phyloP scores from a whole-genome alignment of 2,888 invertebrate species.

The Atethmia centrago region DNA sequence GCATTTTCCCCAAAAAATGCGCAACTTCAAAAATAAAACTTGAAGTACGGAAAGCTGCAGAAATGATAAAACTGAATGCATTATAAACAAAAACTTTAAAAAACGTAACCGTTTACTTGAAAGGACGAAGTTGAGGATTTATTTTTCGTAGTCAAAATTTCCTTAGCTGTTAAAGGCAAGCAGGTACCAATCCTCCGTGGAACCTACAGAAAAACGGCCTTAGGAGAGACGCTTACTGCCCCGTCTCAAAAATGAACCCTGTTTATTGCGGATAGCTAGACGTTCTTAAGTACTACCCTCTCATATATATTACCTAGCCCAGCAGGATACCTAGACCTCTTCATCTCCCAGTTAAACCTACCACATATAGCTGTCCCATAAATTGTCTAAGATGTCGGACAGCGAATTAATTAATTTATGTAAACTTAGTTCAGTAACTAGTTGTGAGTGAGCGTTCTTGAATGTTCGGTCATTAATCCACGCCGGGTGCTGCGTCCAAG shows the following conservation, averaged over 20 bases:
- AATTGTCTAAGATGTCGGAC: slow-evolving; percentile 60
- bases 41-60: neutral
- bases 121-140: neutral
- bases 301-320: slow-evolving; percentile 8
- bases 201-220: neutral
- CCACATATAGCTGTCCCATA: slow-evolving; percentile 38
- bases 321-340: slow-evolving; percentile 13
- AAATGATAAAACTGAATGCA: neutral
- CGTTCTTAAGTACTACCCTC: neutral
- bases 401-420: slow-evolving; percentile 59
- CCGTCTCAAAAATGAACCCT: neutral
- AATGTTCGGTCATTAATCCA: slow-evolving; percentile 59
- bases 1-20: neutral
- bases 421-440: slow-evolving; percentile 54
- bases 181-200: too few species aligned
- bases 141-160: neutral
- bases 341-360: slow-evolving; percentile 9
- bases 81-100: neutral
- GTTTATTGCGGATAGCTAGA: neutral
- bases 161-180: neutral
- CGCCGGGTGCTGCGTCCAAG: slow-evolving; percentile 35
- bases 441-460: slow-evolving; percentile 49
- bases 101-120: neutral
- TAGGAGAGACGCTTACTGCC: too few species aligned
- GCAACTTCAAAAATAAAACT: neutral